These are phyloP conservation scores for Epizoanthus scotinus DNA, from an alignment of 92 coral and sea anemone species.

Conservation along the genomic window DNA sequence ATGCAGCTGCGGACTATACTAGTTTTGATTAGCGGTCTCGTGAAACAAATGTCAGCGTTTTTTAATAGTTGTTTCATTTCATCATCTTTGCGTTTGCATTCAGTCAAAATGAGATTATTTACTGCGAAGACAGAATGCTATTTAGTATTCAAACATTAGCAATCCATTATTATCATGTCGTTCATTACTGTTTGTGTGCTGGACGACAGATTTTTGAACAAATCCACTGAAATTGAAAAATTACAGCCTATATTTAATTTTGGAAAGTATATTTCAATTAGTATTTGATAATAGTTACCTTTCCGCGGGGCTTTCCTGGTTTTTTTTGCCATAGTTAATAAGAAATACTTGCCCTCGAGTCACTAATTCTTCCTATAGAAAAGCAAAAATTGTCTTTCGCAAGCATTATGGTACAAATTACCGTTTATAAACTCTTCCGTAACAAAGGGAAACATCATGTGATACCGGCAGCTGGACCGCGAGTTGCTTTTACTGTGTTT, in stretches of 20 bases:
- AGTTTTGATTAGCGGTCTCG: not conserved
- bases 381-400: conserved; percentile 2
- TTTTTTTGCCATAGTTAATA: not conserved
- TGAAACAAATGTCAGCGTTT: not conserved
- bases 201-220: not conserved
- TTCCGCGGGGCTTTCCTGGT: not conserved
- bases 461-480: not conserved
- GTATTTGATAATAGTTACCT: not conserved
- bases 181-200: conserved; percentile 7
- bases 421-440: conserved; percentile 14
- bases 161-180: not conserved
- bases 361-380: not conserved
- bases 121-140: not conserved
- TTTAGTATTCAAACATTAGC: not conserved
- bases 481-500: too few species aligned
- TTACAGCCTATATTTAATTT: not conserved
- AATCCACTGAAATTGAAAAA: not conserved
- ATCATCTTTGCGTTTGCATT: not conserved
- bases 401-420: not conserved
- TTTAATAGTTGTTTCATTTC: too few species aligned
- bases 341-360: not conserved
- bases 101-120: not conserved
- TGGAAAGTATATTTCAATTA: not conserved
- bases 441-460: conserved; percentile 29
- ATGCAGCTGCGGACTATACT: not conserved